A percentile compares a stretch with the other conserved stretches of the same genome.
Evolutionary conservation across 2,797 vertebrate species (phyloP).

Genomic region (Macropus fuliginosus): DNA sequence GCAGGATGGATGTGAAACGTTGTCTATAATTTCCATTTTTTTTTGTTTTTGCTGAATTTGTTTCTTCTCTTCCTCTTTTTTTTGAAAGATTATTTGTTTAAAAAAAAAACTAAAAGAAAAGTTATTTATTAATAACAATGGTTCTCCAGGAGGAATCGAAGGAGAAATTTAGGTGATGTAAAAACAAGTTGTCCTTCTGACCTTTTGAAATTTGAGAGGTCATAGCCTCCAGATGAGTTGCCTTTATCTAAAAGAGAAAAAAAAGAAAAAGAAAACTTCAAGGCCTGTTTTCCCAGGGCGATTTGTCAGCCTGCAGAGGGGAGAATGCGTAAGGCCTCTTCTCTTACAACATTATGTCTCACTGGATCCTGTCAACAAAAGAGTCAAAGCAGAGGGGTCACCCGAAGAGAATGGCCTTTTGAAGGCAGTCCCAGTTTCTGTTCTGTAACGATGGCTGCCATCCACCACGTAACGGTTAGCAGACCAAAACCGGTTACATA

Average conservation of each 20-base stretch:
- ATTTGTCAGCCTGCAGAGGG: background rate
- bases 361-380: background rate
- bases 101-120: background rate
- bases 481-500: background rate
- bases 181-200: background rate
- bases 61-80: background rate
- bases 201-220: background rate
- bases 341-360: background rate
- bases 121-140: background rate
- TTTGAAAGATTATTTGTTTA: background rate
- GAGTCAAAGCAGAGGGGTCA: background rate
- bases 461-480: background rate
- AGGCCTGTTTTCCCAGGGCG: background rate
- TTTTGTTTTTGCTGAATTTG: background rate
- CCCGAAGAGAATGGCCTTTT: background rate
- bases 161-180: background rate
- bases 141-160: background rate
- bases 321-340: background rate
- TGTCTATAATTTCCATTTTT: background rate
- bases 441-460: background rate
- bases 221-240: background rate
- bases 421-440: background rate
- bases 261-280: background rate
- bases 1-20: background rate
- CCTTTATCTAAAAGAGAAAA: background rate